A percentile compares a stretch with the other conserved stretches of the same genome.
Conservation (phyloP, 2,797 vertebrate species). For the Eulemur rubriventer region DNA sequence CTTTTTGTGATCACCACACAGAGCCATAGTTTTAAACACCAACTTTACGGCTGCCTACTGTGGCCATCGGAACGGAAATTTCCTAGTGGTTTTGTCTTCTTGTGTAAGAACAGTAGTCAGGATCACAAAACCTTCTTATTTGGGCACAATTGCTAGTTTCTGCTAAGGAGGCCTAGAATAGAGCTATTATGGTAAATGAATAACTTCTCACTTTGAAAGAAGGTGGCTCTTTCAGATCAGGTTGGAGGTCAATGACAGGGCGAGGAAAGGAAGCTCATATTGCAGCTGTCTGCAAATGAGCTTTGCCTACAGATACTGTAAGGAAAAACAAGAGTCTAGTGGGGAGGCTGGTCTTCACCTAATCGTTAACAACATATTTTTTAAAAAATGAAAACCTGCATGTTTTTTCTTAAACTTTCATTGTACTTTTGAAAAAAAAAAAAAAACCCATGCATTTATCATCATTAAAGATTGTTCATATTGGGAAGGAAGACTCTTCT, state of each 20-base stretch:
- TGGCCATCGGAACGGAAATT: constrained; percentile 36
- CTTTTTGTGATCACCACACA: constrained; percentile 16
- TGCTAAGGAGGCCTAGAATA: constrained; percentile 77
- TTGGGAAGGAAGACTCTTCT: neutral
- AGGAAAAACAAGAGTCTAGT: constrained; percentile 29
- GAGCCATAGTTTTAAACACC: constrained; percentile 60
- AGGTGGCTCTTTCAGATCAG: constrained; percentile 82
- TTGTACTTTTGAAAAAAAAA: neutral
- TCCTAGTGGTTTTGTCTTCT: constrained; percentile 47
- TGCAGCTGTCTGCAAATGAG: constrained; percentile 83
- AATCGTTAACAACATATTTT: constrained; percentile 25
- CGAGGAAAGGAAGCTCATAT: constrained; percentile 75
- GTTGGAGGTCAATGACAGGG: constrained; percentile 84
- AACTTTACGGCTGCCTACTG: constrained; percentile 62
- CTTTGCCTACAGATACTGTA: constrained; percentile 64
- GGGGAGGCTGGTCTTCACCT: constrained; percentile 20
- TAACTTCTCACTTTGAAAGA: constrained; percentile 84
- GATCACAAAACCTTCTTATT: constrained; percentile 73
- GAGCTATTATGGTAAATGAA: constrained; percentile 81
- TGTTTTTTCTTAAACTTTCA: neutral
- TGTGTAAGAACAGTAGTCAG: constrained; percentile 54
- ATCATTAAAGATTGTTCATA: neutral
- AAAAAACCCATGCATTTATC: neutral
- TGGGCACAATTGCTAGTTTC: constrained; percentile 79
- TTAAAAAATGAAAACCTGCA: neutral